phyloP scores from a whole-genome alignment of 2,113 vertebrate genomes.

The Corythaeola cristata region DNA sequence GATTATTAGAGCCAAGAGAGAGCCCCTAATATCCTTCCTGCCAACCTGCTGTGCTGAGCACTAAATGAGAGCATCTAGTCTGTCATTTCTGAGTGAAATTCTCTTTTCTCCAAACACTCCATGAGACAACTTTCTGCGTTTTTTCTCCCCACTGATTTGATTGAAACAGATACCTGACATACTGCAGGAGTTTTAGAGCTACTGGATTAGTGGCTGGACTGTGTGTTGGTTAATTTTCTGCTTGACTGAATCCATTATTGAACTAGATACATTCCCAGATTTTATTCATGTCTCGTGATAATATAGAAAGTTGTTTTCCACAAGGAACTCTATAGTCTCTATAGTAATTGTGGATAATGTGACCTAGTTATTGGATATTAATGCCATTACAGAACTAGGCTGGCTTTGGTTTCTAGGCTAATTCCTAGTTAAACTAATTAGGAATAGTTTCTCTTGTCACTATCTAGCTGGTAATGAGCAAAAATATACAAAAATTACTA shows the following conservation, averaged over 20 bases:
- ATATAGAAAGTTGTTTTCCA: not conserved
- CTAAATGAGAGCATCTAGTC: not conserved
- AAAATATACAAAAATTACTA: not conserved
- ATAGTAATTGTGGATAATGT: not conserved
- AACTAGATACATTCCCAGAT: not conserved
- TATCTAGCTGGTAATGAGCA: not conserved
- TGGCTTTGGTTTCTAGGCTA: not conserved
- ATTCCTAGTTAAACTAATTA: not conserved
- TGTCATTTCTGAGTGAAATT: not conserved
- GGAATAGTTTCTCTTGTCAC: not conserved
- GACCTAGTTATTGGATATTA: not conserved
- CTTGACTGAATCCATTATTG: not conserved
- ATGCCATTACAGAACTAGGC: not conserved
- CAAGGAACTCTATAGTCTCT: not conserved
- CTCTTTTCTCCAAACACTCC: not conserved
- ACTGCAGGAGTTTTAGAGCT: not conserved
- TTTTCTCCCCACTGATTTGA: not conserved
- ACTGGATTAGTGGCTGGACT: not conserved
- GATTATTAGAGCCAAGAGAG: not conserved
- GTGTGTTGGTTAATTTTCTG: constrained; percentile 19
- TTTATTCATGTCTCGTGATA: not conserved
- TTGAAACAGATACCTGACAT: constrained; percentile 9
- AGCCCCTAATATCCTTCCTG: not conserved
- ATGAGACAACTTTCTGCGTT: not conserved
- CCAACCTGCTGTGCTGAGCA: not conserved